phyloP scores from a whole-genome alignment of 2,113 vertebrate species.

The Scomber colias region DNA sequence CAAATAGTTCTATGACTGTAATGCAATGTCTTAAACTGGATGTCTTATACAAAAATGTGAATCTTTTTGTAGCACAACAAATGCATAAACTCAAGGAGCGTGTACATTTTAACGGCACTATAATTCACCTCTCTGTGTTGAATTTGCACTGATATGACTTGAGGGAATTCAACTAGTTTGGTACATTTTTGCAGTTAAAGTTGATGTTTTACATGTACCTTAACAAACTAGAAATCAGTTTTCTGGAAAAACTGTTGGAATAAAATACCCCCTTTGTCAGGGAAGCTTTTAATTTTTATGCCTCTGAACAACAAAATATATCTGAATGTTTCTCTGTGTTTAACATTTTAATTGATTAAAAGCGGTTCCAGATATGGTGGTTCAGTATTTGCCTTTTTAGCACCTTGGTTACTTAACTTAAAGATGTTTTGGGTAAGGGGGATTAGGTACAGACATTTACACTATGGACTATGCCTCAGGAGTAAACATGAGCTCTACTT shows the following conservation, averaged over 20 bases:
- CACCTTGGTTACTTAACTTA: neutral
- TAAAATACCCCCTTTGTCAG: slow-evolving; percentile 22
- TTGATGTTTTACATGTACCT: slow-evolving; percentile 51
- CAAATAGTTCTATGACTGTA: neutral
- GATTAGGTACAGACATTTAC: too few relatives aligned
- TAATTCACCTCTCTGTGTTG: slow-evolving; percentile 29
- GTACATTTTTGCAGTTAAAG: slow-evolving; percentile 22
- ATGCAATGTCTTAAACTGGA: neutral
- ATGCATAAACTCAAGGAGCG: slow-evolving; percentile 17
- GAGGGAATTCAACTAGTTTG: slow-evolving; percentile 37
- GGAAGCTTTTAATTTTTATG: slow-evolving; percentile 54
- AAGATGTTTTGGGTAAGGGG: neutral
- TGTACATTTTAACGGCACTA: slow-evolving; percentile 18
- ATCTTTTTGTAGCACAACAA: slow-evolving; percentile 7
- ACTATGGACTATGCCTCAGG: too few relatives aligned
- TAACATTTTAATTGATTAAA: slow-evolving; percentile 62
- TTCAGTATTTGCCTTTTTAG: slow-evolving; percentile 34
- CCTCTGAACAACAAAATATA: slow-evolving; percentile 57
- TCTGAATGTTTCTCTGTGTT: slow-evolving; percentile 52
- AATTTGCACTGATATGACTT: slow-evolving; percentile 61
- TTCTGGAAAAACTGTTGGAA: slow-evolving; percentile 31
- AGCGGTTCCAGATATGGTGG: slow-evolving; percentile 33
- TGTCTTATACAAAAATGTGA: neutral
- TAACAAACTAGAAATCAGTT: slow-evolving; percentile 35
- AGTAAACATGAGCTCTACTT: too few relatives aligned